phyloP scores from a whole-genome alignment of 1,140 invertebrate genomes.

The Orchesella cincta region DNA sequence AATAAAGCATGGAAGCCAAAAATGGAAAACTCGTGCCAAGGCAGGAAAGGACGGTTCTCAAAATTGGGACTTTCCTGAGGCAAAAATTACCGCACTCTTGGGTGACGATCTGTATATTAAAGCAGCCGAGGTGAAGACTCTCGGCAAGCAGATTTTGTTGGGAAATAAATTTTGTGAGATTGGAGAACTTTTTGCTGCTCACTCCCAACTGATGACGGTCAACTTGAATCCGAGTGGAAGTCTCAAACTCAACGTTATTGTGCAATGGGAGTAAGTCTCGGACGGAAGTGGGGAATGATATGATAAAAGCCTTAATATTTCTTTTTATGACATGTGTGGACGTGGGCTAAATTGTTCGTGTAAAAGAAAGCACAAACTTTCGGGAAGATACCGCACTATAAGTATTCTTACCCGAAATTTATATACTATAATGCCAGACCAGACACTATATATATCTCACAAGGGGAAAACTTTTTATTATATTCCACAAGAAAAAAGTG shows the following conservation, averaged over 20 bases:
- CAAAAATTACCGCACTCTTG: conserved; percentile 61
- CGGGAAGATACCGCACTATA: no score
- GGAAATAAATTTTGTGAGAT: conserved; percentile 67
- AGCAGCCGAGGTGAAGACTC: conserved; percentile 57
- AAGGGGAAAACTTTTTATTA: no score
- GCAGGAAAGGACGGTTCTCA: conserved; percentile 63
- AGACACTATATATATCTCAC: no score
- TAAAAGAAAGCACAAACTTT: no score
- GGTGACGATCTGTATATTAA: conserved; percentile 64
- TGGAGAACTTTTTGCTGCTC: conserved; percentile 63
- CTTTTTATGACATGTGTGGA: not conserved
- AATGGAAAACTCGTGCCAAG: conserved; percentile 64
- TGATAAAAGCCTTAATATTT: conserved; percentile 5
- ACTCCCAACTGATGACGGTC: conserved; percentile 68
- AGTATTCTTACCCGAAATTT: no score
- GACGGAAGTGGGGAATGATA: not conserved
- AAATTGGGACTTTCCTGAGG: conserved; percentile 61
- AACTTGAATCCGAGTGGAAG: conserved; percentile 67
- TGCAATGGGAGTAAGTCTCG: conserved; percentile 61
- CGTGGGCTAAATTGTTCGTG: no score
- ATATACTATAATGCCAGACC: no score
- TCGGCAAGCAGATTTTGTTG: conserved; percentile 57
- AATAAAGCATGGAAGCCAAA: conserved; percentile 64
- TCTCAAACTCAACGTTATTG: conserved; percentile 66
- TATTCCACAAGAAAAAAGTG: no score